Evolutionary conservation across 2,888 invertebrate genomes (phyloP), one percentile per base, ranked within the genome.

Genomic region (Sinotaia quadrata): DNA sequence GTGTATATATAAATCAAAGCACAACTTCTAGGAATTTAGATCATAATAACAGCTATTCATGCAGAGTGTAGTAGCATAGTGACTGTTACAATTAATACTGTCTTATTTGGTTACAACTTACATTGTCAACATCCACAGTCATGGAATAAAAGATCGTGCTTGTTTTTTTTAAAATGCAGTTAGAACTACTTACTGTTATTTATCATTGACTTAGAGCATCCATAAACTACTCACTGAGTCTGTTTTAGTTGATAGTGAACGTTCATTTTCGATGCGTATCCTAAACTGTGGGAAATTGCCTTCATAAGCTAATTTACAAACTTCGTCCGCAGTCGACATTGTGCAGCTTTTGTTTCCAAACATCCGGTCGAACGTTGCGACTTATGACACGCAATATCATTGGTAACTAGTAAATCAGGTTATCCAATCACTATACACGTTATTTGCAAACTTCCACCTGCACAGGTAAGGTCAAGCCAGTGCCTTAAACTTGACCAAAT

Each of bases 231-330:
- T 41, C 86, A 92, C 92, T 72, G 86, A 85, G 81, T 92, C 92
- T 58, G 82, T 84, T 76, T 89, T 86, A 7, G 87, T 88, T 66
- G 91, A 84, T 24, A 91, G 78, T 29, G 82, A 84, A 34, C 88
- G 88, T 79, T 93, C 89, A 84, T 91, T 90, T 75, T 91, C 90
- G 36, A 94, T 84, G 84, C 91, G 90, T 29, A 90, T 89, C 88
- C 92, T 92, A 0, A 94, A 90, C 81, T 91, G 90, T 71, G 92
- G 92, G 73, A 90, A 91, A 86, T 93, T 93, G 8, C 94, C 94
- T 84, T 91, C 92, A 82, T 93, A 92, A 0, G 94, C 94, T 72
- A 91, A 90, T 87, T 93, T 93, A 76, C 87, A 88, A 18, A 88
- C 78, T 74, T 87, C 85, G 60, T 82, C 79, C 62, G 68, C 52